Conservation (phyloP, 2,113 vertebrate species). For the Nyctibius bracteatus region DNA sequence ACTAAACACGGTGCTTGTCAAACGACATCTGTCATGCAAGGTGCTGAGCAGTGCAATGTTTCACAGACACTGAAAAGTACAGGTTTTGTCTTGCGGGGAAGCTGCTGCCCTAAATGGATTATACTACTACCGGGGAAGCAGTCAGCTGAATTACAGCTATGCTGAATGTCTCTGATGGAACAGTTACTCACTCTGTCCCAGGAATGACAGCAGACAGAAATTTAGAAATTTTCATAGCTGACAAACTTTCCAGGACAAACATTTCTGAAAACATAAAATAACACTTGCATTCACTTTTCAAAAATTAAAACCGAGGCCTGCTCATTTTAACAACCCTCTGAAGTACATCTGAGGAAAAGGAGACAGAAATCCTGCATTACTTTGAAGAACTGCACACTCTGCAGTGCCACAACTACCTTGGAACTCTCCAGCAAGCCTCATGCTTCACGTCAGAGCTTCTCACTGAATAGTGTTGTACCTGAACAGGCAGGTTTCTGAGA, state of each 20-base stretch:
- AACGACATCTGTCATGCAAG: accelerated
- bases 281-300: not conserved
- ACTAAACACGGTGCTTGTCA: accelerated
- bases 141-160: not conserved
- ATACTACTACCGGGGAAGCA: not conserved
- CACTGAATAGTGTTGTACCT: not conserved
- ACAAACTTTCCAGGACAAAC: not conserved
- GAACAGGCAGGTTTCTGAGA: not conserved
- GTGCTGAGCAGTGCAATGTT: not conserved
- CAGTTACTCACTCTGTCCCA: not conserved
- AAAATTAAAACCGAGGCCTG: not conserved
- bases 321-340: not conserved
- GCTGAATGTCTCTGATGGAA: not conserved
- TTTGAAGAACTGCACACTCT: not conserved
- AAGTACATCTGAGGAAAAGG: not conserved
- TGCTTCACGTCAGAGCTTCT: accelerated
- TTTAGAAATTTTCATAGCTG: not conserved
- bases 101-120: not conserved
- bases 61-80: not conserved
- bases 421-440: not conserved
- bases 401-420: not conserved
- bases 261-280: not conserved
- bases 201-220: not conserved
- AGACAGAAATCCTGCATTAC: not conserved
- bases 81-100: not conserved